phyloP scores from a whole-genome alignment of 2,888 invertebrate species.

The Achlya flavicornis region DNA sequence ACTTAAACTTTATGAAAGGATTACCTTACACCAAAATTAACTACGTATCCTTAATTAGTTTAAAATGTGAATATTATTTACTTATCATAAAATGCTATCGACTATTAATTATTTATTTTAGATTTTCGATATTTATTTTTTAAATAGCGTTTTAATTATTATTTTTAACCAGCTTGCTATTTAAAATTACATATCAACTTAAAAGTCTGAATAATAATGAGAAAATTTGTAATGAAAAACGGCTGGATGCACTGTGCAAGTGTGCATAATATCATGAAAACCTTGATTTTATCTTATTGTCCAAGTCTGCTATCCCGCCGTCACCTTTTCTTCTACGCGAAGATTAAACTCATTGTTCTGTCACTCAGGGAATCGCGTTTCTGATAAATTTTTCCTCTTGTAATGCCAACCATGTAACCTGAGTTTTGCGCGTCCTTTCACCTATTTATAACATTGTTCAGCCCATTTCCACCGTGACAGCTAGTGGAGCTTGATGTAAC shows the following conservation, averaged over 20 bases:
- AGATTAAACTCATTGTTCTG: conserved; percentile 78
- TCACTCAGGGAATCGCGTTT: conserved; percentile 73
- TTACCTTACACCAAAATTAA: too few species aligned
- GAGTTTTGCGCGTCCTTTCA: conserved; percentile 59
- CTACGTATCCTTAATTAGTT: too few species aligned
- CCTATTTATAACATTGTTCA: conserved; percentile 68
- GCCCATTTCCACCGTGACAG: conserved; percentile 63
- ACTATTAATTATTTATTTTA: too few species aligned
- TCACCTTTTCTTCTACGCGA: conserved; percentile 63
- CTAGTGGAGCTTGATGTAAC: conserved; percentile 61
- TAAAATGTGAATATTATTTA: too few species aligned
- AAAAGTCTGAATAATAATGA: neutral
- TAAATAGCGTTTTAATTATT: too few species aligned
- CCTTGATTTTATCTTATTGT: conserved; percentile 41
- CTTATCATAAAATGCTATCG: too few species aligned
- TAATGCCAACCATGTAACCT: conserved; percentile 64
- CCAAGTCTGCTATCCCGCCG: conserved; percentile 45
- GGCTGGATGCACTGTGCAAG: neutral
- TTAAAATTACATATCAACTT: neutral
- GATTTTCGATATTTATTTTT: too few species aligned
- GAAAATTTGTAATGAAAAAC: neutral
- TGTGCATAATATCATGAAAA: conserved; percentile 26
- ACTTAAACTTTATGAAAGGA: too few species aligned
- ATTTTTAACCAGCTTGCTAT: too few species aligned
- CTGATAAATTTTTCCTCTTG: conserved; percentile 68